Base-by-base conservation (phyloP, 2,888 invertebrate genomes). In the Tenthredo livida region DNA sequence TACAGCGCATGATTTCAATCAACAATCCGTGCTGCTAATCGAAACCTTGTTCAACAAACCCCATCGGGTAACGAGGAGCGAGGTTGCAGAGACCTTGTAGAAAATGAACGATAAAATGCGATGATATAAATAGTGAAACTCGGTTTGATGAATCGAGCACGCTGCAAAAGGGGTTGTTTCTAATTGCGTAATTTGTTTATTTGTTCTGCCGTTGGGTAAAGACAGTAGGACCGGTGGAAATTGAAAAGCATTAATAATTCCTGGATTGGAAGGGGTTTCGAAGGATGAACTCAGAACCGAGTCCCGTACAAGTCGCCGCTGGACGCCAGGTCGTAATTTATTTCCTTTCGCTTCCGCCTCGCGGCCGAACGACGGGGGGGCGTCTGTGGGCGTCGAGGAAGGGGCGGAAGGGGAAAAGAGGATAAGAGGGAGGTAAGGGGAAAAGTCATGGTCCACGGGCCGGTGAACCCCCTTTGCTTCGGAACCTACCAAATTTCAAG, bases 271-370 rank as follows among this genome's bases (percentile, higher is more conserved):
- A 84, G 85, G 87, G 88, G 78, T 80, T 82, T 54, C 37, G 58
- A 80, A 87, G 88, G 88, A 89, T 88, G 88, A 88, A 83, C 83
- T 83, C 83, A 70, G 83, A 47, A 87, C 85, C 86, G 84, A 86
- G 87, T 83, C 87, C 87, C 86, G 88, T 88, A 88, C 89, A 89
- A 90, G 89, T 89, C 88, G 89, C 89, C 88, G 88, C 89, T 89
- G 91, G 90, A 90, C 90, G 89, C 88, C 87, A 90, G 89, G 88
- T 90, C 21, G 91, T 91, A 91, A 93, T 93, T 93, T 92, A 93
- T 92, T 89, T 91, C 90, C 90, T 89, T 90, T 90, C 90, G 91
- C 91, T 93, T 92, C 93, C 93, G 92, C 90, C 90, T 91, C 90
- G 90, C 91, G 90, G 88, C 88, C 89, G 89, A 89, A 89, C 90